Percentiles rank a stretch among this genome's conserved stretches.
These are phyloP conservation scores for Temnothorax unifasciatus DNA, from an alignment of 2,888 invertebrate species.

Conservation along the genomic window DNA sequence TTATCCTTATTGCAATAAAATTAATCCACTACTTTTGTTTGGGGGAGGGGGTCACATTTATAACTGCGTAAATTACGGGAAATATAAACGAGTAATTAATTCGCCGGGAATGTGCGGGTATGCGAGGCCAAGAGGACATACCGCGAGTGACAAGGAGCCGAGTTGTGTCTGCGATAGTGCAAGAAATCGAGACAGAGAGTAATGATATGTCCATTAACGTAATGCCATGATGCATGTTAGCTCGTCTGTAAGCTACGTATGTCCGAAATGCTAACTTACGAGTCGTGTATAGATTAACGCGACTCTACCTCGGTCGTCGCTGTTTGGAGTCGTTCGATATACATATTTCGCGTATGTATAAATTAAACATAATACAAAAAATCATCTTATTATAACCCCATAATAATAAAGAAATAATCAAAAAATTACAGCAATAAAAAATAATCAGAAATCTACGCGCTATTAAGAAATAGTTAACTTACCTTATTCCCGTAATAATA, in stretches of 20 bases:
- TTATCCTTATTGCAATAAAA: background rate
- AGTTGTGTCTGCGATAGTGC: background rate
- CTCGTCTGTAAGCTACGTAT: background rate
- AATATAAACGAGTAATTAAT: constrained; percentile 29
- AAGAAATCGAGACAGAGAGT: constrained; percentile 34
- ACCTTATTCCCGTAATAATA: background rate
- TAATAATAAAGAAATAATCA: background rate
- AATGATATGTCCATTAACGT: constrained; percentile 18
- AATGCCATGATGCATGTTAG: background rate
- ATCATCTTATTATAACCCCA: background rate
- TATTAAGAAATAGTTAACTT: background rate
- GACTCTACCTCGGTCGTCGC: background rate
- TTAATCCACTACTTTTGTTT: background rate
- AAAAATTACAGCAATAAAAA: background rate
- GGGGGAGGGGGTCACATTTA: background rate
- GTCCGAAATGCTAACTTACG: background rate
- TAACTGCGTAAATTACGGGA: background rate
- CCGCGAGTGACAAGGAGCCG: background rate
- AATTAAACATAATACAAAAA: background rate
- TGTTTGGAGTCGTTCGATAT: background rate
- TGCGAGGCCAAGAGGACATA: background rate
- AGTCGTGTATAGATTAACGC: background rate
- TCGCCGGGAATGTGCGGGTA: background rate
- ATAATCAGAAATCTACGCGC: background rate
- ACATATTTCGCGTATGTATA: background rate